These are phyloP conservation scores for Ameiurus melas DNA, from an alignment of 2,113 vertebrate species.

Conservation along the genomic window DNA sequence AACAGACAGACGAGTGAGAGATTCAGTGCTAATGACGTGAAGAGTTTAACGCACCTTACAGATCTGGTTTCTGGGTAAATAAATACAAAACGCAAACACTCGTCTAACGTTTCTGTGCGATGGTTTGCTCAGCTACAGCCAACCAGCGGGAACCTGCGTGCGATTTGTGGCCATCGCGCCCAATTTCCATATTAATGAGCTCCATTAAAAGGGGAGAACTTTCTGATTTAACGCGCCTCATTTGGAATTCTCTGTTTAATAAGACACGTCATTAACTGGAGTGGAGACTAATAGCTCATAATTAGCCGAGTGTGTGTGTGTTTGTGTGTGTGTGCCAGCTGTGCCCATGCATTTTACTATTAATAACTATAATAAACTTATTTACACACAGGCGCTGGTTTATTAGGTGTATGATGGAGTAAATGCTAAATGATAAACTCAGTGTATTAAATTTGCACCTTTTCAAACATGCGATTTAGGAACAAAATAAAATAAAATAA, in stretches of 20 bases:
- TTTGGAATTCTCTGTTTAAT: slow-evolving; percentile 82
- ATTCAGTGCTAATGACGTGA: slow-evolving; percentile 5
- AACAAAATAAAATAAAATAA: not conserved
- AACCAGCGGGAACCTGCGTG: slow-evolving; percentile 68
- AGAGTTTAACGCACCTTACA: not conserved
- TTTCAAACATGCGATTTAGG: not conserved
- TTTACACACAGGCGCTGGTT: not conserved
- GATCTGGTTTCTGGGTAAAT: not conserved
- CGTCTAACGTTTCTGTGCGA: slow-evolving; percentile 21
- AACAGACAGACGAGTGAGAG: not conserved
- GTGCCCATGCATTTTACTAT: slow-evolving; percentile 7
- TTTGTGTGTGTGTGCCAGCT: slow-evolving; percentile 26
- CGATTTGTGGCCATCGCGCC: slow-evolving; percentile 72
- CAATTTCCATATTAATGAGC: slow-evolving; percentile 83
- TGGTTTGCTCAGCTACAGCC: slow-evolving; percentile 58
- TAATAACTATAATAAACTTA: slow-evolving; percentile 22
- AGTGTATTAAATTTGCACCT: not conserved
- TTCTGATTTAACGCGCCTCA: slow-evolving; percentile 78
- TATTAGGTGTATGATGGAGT: not conserved
- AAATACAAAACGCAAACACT: slow-evolving; percentile 30
- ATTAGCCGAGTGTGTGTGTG: slow-evolving; percentile 62
- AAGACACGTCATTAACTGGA: slow-evolving; percentile 77
- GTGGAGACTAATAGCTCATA: slow-evolving; percentile 76
- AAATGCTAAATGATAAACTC: not conserved
- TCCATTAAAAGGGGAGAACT: slow-evolving; percentile 78